These are phyloP conservation scores for Harpegnathos saltator DNA, from an alignment of 1,140 invertebrate genomes.

Conservation along the genomic window DNA sequence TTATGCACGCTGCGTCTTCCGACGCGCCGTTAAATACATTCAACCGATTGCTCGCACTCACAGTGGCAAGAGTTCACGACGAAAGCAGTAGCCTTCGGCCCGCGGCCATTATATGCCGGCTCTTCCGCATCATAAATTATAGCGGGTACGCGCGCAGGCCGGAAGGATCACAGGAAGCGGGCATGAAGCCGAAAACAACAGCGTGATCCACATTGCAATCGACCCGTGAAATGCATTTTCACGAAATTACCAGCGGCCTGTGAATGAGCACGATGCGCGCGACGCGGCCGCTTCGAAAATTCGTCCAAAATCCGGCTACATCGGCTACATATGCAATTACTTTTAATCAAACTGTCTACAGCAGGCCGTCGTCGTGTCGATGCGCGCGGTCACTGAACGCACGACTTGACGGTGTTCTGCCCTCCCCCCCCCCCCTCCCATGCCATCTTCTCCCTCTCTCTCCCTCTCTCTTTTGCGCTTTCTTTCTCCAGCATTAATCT, in stretches of 20 bases:
- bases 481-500: not conserved
- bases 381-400: slow-evolving; percentile 59
- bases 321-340: slow-evolving; percentile 41
- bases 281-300: slow-evolving; percentile 60
- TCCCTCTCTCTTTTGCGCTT: slow-evolving; percentile 5
- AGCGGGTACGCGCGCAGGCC: slow-evolving; percentile 44
- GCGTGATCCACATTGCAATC: slow-evolving; percentile 53
- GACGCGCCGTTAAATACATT: slow-evolving; percentile 53
- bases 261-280: slow-evolving; percentile 35
- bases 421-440: not conserved
- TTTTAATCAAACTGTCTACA: slow-evolving; percentile 64
- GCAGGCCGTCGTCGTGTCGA: slow-evolving; percentile 26
- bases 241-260: slow-evolving; percentile 40
- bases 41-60: slow-evolving; percentile 46
- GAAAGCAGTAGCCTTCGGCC: slow-evolving; percentile 41
- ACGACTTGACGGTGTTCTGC: slow-evolving; percentile 41
- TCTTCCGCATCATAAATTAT: slow-evolving; percentile 63
- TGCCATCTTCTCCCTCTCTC: not conserved
- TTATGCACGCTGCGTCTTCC: slow-evolving; percentile 24
- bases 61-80: slow-evolving; percentile 34
- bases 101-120: slow-evolving; percentile 48
- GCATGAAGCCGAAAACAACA: slow-evolving; percentile 62
- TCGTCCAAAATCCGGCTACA: slow-evolving; percentile 36
- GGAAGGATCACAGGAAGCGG: slow-evolving; percentile 60
- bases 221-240: slow-evolving; percentile 47